Base-by-base conservation (phyloP, 1,140 invertebrate species). In the Platyscapa corneri region DNA sequence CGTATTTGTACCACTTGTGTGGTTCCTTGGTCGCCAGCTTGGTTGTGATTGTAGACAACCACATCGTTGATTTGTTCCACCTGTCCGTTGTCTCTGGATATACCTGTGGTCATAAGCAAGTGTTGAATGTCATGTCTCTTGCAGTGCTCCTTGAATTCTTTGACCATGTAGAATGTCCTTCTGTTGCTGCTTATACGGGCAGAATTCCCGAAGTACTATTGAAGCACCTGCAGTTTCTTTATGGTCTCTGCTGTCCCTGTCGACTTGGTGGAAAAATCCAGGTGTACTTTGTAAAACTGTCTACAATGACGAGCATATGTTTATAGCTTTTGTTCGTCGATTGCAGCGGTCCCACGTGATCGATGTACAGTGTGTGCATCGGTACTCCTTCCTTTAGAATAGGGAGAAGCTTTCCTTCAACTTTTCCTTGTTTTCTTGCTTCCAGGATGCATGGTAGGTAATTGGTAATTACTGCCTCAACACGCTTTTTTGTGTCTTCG, bases 21-120 rank as follows among this genome's bases (percentile, higher is more conserved):
- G n/a, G 10, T 53, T 53, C 20, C 49, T 8, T 12, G 49, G 10
- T 8, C 8, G 49, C 49, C 20, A 87, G 18, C 27, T 90, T 89
- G 1, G 90, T 91, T 3, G 91, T 90, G 37, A 89, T 91, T 7
- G 81, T 42, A 0, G 87, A 18, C 86, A 91, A 89, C 27, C 84
- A 37, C 23, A 93, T 92, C 53, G 87, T 82, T 7, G n/a, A n/a
- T n/a, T n/a, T n/a, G n/a, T n/a, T n/a, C n/a, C n/a, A n/a, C n/a
- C n/a, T n/a, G n/a, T n/a, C n/a, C n/a, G n/a, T n/a, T n/a, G n/a
- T 84, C 30, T 32, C 82, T 88, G 67, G 86, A 89, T 75, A 83
- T 60, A n/a, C 67, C 42, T 77, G 90, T 91, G 27, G 37, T 46
- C 3, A 18, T 42, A 0, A 82, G 85, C 0, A n/a, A n/a, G n/a